These are phyloP conservation scores for Onychostruthus taczanowskii DNA, from an alignment of 2,113 vertebrate genomes.

Conservation along the genomic window DNA sequence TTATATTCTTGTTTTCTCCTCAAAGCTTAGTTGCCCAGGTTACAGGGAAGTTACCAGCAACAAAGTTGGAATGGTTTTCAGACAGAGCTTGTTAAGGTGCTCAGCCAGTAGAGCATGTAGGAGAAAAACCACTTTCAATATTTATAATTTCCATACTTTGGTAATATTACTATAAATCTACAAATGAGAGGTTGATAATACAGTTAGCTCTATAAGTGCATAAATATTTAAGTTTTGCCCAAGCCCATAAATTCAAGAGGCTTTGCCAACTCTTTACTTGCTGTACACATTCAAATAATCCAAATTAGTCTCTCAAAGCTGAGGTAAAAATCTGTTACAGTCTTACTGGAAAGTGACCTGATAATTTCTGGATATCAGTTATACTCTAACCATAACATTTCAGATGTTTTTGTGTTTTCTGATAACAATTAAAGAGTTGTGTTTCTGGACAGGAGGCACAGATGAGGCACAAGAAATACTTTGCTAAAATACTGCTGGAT, in stretches of 20 bases:
- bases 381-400: not conserved
- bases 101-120: not conserved
- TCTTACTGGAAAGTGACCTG: not conserved
- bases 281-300: not conserved
- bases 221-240: not conserved
- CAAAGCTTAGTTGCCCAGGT: conserved; percentile 30
- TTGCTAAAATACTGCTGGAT: not conserved
- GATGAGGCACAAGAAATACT: not conserved
- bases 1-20: conserved; percentile 14
- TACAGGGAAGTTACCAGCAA: conserved; percentile 26
- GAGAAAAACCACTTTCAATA: not conserved
- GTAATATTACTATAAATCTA: not conserved
- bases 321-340: not conserved
- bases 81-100: not conserved
- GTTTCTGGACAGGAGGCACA: not conserved
- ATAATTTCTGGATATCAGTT: not conserved
- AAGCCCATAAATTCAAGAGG: not conserved
- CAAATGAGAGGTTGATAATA: not conserved
- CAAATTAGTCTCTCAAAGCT: not conserved
- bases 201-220: not conserved
- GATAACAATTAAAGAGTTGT: not conserved
- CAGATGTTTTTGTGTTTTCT: not conserved
- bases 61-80: not conserved
- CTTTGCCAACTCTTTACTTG: not conserved
- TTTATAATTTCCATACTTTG: not conserved